These are phyloP conservation scores for Ormyrus labotus DNA, from an alignment of 2,888 invertebrate genomes.

Conservation along the genomic window DNA sequence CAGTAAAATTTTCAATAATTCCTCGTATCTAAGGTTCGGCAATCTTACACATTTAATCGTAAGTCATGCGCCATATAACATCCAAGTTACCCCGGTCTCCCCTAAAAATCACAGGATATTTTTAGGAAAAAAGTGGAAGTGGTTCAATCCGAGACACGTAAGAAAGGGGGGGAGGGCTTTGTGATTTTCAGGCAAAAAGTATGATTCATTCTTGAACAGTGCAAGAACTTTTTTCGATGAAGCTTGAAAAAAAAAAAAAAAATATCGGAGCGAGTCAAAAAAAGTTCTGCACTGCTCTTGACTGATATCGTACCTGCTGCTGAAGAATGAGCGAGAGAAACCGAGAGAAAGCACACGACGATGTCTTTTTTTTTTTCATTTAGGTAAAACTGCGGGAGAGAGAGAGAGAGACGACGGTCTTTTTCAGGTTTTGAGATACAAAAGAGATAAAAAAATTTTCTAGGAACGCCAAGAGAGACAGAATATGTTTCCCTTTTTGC, in stretches of 20 bases:
- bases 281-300: slow-evolving; percentile 37
- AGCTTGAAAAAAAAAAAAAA: too few relatives aligned
- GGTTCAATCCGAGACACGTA: slow-evolving; percentile 30
- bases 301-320: slow-evolving; percentile 53
- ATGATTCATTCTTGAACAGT: slow-evolving; percentile 50
- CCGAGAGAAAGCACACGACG: slow-evolving; percentile 56
- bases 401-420: slow-evolving; percentile 43
- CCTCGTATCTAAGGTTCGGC: background rate
- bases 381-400: slow-evolving; percentile 52
- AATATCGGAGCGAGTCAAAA: slow-evolving; percentile 16
- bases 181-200: slow-evolving; percentile 58
- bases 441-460: slow-evolving; percentile 56
- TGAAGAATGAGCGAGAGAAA: slow-evolving; percentile 47
- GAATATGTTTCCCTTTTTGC: slow-evolving; percentile 48
- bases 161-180: slow-evolving; percentile 33
- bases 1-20: background rate
- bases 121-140: slow-evolving; percentile 35
- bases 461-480: slow-evolving; percentile 59
- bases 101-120: slow-evolving; percentile 34
- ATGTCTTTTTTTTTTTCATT: slow-evolving; percentile 55
- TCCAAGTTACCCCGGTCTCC: slow-evolving; percentile 44
- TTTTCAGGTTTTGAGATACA: slow-evolving; percentile 65
- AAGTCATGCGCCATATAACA: background rate
- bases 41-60: background rate
- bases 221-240: slow-evolving; percentile 17